These are phyloP conservation scores for Rhynchopsitta pachyrhyncha DNA, from an alignment of 2,113 vertebrate genomes.

Conservation along the genomic window DNA sequence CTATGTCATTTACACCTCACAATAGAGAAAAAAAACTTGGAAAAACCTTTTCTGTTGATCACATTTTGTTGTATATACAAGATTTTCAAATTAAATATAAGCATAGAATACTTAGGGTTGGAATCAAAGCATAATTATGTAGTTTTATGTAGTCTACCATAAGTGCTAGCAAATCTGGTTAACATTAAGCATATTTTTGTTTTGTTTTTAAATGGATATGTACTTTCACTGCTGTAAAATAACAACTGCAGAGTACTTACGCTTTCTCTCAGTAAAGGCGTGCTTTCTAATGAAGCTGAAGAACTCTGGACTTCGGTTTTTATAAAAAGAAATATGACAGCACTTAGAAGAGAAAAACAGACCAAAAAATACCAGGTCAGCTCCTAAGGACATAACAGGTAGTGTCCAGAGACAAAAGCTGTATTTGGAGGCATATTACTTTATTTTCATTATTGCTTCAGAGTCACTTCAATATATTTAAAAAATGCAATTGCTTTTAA, in stretches of 20 bases:
- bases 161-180: background rate
- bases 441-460: background rate
- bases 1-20: background rate
- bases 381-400: background rate
- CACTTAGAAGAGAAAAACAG: slow-evolving; percentile 76
- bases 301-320: slow-evolving; percentile 79
- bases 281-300: slow-evolving; percentile 58
- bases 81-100: background rate
- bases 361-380: background rate
- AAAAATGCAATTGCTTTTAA: background rate
- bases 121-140: background rate
- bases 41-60: background rate
- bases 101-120: background rate
- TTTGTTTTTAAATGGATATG: background rate
- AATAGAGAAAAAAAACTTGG: background rate
- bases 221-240: background rate
- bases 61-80: background rate
- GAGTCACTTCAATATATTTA: background rate
- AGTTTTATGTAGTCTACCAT: background rate
- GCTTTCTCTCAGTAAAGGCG: slow-evolving; percentile 79
- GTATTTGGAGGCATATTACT: background rate
- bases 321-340: slow-evolving; percentile 89
- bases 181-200: background rate
- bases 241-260: slow-evolving; percentile 74
- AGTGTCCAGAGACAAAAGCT: background rate